Evolutionary conservation across 2,888 invertebrate genomes (phyloP).

Genomic region (Agriopis aurantiaria): DNA sequence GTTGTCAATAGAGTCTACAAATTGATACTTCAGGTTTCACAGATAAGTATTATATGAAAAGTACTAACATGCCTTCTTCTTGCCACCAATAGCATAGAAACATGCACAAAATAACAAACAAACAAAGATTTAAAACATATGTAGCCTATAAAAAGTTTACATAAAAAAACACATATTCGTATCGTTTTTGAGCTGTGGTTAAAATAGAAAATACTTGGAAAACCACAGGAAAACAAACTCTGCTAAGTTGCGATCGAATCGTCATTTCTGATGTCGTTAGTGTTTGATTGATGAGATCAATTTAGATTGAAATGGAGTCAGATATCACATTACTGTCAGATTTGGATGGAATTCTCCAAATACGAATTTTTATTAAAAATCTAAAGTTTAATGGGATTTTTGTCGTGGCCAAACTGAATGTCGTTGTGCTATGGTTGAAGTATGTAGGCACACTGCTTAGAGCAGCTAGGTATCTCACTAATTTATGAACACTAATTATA

Average conservation of each 20-base stretch:
- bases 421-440: too few relatives aligned
- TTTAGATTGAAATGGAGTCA: slow-evolving; percentile 22
- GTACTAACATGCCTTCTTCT: too few relatives aligned
- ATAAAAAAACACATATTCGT: too few relatives aligned
- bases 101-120: too few relatives aligned
- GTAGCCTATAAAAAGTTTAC: too few relatives aligned
- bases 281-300: slow-evolving; percentile 33
- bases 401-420: not conserved
- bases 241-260: not conserved
- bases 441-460: not conserved
- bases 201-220: not conserved
- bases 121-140: too few relatives aligned
- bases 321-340: slow-evolving; percentile 14
- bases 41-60: too few relatives aligned
- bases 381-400: slow-evolving; percentile 8
- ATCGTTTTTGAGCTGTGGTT: not conserved
- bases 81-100: too few relatives aligned
- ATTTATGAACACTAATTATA: too few relatives aligned
- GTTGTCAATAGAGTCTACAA: too few relatives aligned
- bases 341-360: slow-evolving; percentile 8
- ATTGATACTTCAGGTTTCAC: too few relatives aligned
- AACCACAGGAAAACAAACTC: not conserved
- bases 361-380: slow-evolving; percentile 8
- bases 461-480: not conserved
- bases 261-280: slow-evolving; percentile 10